Percentiles rank a stretch among this genome's conserved stretches.
These are phyloP conservation scores for Pterois miles DNA, from an alignment of 2,797 vertebrate species.

Conservation along the genomic window DNA sequence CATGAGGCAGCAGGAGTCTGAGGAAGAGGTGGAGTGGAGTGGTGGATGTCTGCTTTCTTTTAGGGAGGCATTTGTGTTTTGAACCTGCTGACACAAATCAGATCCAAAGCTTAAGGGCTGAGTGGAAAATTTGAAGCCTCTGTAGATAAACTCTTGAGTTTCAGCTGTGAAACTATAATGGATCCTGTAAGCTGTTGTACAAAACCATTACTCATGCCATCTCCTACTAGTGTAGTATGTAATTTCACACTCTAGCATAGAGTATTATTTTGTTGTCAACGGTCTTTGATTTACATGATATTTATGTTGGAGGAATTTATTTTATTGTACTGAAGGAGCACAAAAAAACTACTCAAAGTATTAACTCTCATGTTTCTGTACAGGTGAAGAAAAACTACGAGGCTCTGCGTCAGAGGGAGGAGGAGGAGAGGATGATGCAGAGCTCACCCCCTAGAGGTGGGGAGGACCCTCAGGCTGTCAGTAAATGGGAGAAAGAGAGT, in stretches of 20 bases:
- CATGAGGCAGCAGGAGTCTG: conserved; percentile 56
- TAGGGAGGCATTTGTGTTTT: conserved; percentile 15
- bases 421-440: conserved; percentile 94
- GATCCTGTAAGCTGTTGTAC: not conserved
- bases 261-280: not conserved
- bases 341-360: not conserved
- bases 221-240: not conserved
- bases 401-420: conserved; percentile 96
- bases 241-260: not conserved
- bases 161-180: conserved; percentile 5
- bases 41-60: conserved; percentile 41
- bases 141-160: not conserved
- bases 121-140: not conserved
- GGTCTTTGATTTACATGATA: not conserved
- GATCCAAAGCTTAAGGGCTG: not conserved
- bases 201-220: not conserved
- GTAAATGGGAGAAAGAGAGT: conserved; percentile 96
- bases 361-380: conserved; percentile 1
- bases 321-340: not conserved
- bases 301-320: not conserved
- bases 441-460: conserved; percentile 88
- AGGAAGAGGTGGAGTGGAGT: conserved; percentile 14
- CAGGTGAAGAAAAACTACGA: conserved; percentile 99
- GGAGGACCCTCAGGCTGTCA: conserved; percentile 84
- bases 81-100: conserved; percentile 29